Evolutionary conservation across 2,888 invertebrate species (phyloP).

Genomic region (Polyommatus iphigenia): DNA sequence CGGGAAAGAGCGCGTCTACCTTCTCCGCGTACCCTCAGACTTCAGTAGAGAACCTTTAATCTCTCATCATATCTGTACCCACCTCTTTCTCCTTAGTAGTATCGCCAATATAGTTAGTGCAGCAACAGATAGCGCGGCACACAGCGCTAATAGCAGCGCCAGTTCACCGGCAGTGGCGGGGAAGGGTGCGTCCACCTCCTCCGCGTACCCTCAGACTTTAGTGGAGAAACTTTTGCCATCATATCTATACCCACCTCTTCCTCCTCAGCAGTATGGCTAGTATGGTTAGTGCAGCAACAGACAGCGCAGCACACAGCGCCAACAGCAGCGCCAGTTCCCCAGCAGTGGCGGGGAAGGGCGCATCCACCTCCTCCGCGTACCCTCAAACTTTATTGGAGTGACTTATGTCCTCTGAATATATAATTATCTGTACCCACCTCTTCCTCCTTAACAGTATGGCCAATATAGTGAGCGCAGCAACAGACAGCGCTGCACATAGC

Average conservation of each 20-base stretch:
- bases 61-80: slow-evolving; percentile 39
- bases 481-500: slow-evolving; percentile 78
- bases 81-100: slow-evolving; percentile 77
- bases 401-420: slow-evolving; percentile 39
- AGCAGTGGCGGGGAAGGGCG: slow-evolving; percentile 71
- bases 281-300: slow-evolving; percentile 78
- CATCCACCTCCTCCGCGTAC: slow-evolving; percentile 69
- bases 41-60: no score
- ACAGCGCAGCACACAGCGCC: slow-evolving; percentile 78
- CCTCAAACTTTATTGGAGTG: slow-evolving; percentile 49
- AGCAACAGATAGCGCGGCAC: slow-evolving; percentile 78
- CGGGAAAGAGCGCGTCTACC: slow-evolving; percentile 72
- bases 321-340: slow-evolving; percentile 68
- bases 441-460: slow-evolving; percentile 79
- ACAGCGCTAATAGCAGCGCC: no score
- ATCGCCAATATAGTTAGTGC: slow-evolving; percentile 81
- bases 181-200: slow-evolving; percentile 71
- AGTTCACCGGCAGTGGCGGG: slow-evolving; percentile 75
- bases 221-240: slow-evolving; percentile 36
- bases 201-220: slow-evolving; percentile 57
- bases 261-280: slow-evolving; percentile 80
- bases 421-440: slow-evolving; percentile 56
- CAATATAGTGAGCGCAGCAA: slow-evolving; percentile 79
- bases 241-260: slow-evolving; percentile 58
- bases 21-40: slow-evolving; percentile 66